Percentiles rank a stretch among this genome's conserved stretches.
These are phyloP conservation scores for Lota lota DNA, from an alignment of 2,113 vertebrate species.

Conservation along the genomic window DNA sequence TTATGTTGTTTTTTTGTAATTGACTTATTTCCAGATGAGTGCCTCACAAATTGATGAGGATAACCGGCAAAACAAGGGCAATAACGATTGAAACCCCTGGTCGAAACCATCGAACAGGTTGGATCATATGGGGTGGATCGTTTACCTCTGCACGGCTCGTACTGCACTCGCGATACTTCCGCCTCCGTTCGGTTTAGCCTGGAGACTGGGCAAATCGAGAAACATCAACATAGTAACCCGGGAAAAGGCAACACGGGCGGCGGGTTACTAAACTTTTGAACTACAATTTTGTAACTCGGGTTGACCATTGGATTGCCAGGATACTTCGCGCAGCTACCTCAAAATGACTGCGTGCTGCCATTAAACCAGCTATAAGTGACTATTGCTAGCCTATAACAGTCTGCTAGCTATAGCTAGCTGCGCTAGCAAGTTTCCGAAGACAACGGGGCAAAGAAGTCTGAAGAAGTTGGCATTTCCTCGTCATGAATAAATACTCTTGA, in stretches of 20 bases:
- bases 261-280: slow-evolving; percentile 20
- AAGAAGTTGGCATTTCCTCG: slow-evolving; percentile 37
- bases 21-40: neutral
- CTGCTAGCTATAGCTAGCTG: slow-evolving; percentile 49
- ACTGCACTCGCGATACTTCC: slow-evolving; percentile 55
- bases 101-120: neutral
- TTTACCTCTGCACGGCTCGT: neutral
- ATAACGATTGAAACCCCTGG: neutral
- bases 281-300: neutral
- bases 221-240: slow-evolving; percentile 64
- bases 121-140: neutral
- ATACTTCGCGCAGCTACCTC: neutral
- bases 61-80: neutral
- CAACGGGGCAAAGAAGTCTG: neutral
- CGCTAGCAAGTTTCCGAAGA: slow-evolving; percentile 1
- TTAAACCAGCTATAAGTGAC: slow-evolving; percentile 50
- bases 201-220: slow-evolving; percentile 55
- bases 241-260: slow-evolving; percentile 48
- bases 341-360: slow-evolving; percentile 35
- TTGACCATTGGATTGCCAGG: neutral
- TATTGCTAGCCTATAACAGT: slow-evolving; percentile 47
- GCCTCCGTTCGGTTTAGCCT: slow-evolving; percentile 39
- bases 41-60: neutral
- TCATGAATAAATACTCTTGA: slow-evolving; percentile 26
- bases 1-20: neutral